Percentiles rank a stretch among this genome's conserved stretches.
Evolutionary conservation across 2,888 invertebrate species (phyloP).

Genomic region (Perdita meconis): DNA sequence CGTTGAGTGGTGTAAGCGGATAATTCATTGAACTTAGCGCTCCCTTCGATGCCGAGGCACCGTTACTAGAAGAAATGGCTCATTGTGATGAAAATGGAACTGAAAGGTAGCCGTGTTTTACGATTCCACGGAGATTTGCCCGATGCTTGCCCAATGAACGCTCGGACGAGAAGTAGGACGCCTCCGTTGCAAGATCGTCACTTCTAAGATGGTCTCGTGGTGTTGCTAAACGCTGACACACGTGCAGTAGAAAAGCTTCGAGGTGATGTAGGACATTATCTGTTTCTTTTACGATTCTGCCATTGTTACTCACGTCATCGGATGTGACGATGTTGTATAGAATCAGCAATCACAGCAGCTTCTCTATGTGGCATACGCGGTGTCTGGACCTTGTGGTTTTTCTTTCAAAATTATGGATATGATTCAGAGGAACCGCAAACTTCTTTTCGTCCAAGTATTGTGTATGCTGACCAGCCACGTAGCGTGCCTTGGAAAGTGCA

Average conservation of each 20-base stretch:
- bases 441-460: not conserved
- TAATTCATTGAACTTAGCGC: not conserved
- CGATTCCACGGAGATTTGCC: constrained; percentile 36
- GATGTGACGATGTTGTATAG: not conserved
- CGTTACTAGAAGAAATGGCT: not conserved
- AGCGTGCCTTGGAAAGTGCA: constrained; percentile 33
- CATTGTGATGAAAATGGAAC: constrained; percentile 26
- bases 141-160: constrained; percentile 57
- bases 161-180: constrained; percentile 54
- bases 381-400: not conserved
- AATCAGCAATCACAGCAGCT: not conserved
- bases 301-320: constrained; percentile 33
- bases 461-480: not conserved
- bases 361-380: no score
- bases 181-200: constrained; percentile 50
- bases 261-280: constrained; percentile 45
- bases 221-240: constrained; percentile 56
- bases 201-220: constrained; percentile 44
- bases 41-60: not conserved
- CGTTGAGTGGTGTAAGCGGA: not conserved
- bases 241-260: constrained; percentile 31
- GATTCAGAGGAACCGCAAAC: not conserved
- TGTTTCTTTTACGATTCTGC: constrained; percentile 1
- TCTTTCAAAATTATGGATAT: not conserved
- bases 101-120: constrained; percentile 40